Conservation (phyloP, 2,888 invertebrate genomes). For the Spilarctia lutea region DNA sequence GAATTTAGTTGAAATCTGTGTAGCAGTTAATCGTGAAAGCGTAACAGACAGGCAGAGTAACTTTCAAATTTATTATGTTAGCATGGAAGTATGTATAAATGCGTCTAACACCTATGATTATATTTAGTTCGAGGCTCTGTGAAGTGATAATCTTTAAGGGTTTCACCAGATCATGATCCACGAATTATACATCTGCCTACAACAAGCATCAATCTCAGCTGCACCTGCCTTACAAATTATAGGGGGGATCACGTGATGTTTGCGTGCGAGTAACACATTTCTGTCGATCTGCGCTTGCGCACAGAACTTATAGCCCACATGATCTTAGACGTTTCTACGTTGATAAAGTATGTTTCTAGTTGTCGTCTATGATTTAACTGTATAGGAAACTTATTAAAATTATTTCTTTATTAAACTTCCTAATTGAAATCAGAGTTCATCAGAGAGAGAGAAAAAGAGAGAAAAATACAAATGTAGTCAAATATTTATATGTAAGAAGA, state of each 20-base stretch:
- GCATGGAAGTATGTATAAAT: no score
- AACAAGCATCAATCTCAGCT: background rate
- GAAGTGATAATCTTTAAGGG: background rate
- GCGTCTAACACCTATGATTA: no score
- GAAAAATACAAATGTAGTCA: no score
- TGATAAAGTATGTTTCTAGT: background rate
- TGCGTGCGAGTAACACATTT: background rate
- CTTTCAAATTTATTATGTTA: no score
- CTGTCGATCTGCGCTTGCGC: background rate
- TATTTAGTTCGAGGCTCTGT: background rate
- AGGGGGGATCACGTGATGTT: background rate
- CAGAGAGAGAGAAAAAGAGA: no score
- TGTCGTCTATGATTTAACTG: background rate
- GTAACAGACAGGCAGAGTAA: no score
- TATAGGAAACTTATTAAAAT: background rate
- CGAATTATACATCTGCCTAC: background rate
- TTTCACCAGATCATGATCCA: background rate
- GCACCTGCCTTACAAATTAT: background rate
- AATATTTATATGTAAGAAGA: no score
- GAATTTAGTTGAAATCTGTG: no score
- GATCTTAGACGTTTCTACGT: background rate
- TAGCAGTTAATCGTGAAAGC: no score
- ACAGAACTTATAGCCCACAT: background rate
- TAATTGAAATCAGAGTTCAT: background rate
- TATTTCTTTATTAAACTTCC: background rate